A percentile compares a stretch with the other conserved stretches of the same genome.
Conservation (phyloP, 2,797 vertebrate species). For the Lacerta agilis region DNA sequence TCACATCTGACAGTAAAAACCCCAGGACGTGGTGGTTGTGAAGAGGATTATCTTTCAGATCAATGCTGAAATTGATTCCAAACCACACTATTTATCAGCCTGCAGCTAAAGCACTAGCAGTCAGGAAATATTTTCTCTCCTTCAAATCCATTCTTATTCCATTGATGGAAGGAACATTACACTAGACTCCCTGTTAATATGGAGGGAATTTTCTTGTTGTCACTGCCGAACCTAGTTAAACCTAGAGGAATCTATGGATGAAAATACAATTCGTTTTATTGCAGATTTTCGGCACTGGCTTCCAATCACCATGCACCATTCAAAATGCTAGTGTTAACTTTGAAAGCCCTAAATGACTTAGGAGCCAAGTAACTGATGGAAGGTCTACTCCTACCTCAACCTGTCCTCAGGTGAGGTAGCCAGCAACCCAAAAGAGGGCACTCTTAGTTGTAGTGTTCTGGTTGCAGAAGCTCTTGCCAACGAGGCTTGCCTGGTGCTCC, state of each 20-base stretch:
- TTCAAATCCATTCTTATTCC: conserved; percentile 61
- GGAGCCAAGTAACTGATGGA: neutral
- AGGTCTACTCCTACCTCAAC: neutral
- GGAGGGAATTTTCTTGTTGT: conserved; percentile 2
- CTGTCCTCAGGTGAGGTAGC: neutral
- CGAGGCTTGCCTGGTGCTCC: too few relatives aligned
- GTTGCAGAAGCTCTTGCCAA: too few relatives aligned
- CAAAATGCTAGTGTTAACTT: neutral
- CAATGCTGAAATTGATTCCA: conserved; percentile 83
- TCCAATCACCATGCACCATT: neutral
- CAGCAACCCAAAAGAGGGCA: too few relatives aligned
- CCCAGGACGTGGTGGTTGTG: conserved; percentile 75
- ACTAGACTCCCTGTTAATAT: conserved; percentile 40
- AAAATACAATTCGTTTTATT: conserved; percentile 14
- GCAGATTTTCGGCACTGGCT: neutral
- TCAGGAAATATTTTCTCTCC: conserved; percentile 75
- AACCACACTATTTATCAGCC: conserved; percentile 80
- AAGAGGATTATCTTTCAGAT: conserved; percentile 84
- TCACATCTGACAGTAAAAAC: conserved; percentile 77
- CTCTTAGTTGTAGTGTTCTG: too few relatives aligned
- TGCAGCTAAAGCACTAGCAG: conserved; percentile 66
- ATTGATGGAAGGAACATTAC: conserved; percentile 56
- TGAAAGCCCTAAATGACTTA: neutral
- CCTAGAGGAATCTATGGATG: conserved; percentile 1
- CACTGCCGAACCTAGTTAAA: neutral